Evolutionary conservation across 2,113 vertebrate genomes (phyloP), one percentile per base, ranked within the genome.

Genomic region (Sorex araneus): DNA sequence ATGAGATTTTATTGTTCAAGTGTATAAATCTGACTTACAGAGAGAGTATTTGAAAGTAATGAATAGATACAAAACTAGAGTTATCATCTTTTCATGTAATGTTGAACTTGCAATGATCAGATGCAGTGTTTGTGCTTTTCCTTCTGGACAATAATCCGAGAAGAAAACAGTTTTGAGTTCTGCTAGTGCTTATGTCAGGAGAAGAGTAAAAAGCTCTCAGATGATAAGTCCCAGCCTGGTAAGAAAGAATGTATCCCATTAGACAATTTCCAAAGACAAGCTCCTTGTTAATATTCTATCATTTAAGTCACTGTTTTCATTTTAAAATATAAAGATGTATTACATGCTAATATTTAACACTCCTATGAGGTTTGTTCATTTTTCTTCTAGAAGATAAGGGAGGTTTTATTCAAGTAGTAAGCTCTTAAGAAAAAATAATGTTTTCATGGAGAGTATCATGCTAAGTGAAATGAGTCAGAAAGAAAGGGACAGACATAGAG

Each of bases 341-440:
- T 85, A 81, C 8, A 18, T 83, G 66, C 40, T 34, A 84, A 75
- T 84, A 79, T 36, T 80, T 76, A 87, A 47, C 43, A 89, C 3
- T 78, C 67, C 54, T 81, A 76, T 91, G 34, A 75, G 4, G 6
- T 66, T 84, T 93, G 36, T n/a, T 95, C 73, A 92, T 79, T 64
- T 34, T 64, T 6, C 32, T 81, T 60, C 27, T 81, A 27, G 63
- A 89, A 89, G 60, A 95, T 25, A 91, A 47, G 45, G 83, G 8
- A 11, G 60, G 1, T 73, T 84, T 84, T 15, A 74, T 74, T 89
- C 32, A 84, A 91, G 16, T 4, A 84, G 73, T 77, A 87, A n/a
- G 90, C 64, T 83, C 90, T 32, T 78, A 34, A 79, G 82, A 84
- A 91, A 93, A 95, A 89, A 84, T 34, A 89, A 89, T 74, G 6